A percentile compares a stretch with the other conserved stretches of the same genome.
Conservation (phyloP, 2,888 invertebrate species). For the Boloria euphrosyne region DNA sequence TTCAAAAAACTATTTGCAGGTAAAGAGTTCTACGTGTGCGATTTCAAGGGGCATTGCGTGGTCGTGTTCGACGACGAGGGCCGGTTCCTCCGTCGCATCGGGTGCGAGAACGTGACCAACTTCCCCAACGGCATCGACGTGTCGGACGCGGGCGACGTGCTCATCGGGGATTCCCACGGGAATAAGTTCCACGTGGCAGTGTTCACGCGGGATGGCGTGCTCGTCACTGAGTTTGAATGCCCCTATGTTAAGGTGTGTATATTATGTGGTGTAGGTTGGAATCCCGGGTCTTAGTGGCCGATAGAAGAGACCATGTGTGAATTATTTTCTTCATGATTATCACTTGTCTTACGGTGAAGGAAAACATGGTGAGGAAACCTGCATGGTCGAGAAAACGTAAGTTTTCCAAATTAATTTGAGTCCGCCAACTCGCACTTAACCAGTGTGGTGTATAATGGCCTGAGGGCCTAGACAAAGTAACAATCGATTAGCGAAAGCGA, state of each 20-base stretch:
- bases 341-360: too few relatives aligned
- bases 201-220: conserved; percentile 92
- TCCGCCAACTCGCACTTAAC: too few relatives aligned
- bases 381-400: too few relatives aligned
- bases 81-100: conserved; percentile 94
- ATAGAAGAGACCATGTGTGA: too few relatives aligned
- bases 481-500: too few relatives aligned
- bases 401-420: too few relatives aligned
- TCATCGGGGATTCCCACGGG: conserved; percentile 98
- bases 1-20: conserved; percentile 74
- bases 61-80: conserved; percentile 97
- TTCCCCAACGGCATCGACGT: conserved; percentile 99
- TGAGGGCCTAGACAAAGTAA: too few relatives aligned
- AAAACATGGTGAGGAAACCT: too few relatives aligned
- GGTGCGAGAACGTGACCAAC: conserved; percentile 97
- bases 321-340: too few relatives aligned
- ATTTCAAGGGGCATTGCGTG: conserved; percentile 98
- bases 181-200: conserved; percentile 99
- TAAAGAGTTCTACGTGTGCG: conserved; percentile 97
- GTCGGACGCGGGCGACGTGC: conserved; percentile 97
- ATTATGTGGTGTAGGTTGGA: too few relatives aligned
- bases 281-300: too few relatives aligned
- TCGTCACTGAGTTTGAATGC: conserved; percentile 97
- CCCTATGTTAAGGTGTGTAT: conserved; percentile 94
- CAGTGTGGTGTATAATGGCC: too few relatives aligned